phyloP scores from a whole-genome alignment of 2,888 invertebrate species.

The Cantharis nigra region DNA sequence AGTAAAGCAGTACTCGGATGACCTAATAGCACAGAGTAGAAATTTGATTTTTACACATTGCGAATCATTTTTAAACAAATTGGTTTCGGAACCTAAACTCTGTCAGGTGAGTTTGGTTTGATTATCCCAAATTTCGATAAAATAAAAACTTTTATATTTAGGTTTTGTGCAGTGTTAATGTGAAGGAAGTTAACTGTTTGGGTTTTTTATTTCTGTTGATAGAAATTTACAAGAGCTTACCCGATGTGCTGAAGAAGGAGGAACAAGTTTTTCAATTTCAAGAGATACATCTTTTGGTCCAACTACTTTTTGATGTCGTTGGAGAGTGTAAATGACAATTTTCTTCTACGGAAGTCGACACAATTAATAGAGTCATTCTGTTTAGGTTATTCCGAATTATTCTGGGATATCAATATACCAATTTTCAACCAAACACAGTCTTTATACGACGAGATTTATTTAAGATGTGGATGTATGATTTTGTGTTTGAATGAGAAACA shows the following conservation, averaged over 20 bases:
- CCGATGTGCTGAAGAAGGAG: background rate
- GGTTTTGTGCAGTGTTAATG: background rate
- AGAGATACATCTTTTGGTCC: background rate
- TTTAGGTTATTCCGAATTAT: conserved; percentile 11
- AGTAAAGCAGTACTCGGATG: conserved; percentile 20
- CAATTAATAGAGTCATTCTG: background rate
- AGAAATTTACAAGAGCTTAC: background rate
- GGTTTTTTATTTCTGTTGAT: conserved; percentile 7
- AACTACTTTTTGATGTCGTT: background rate
- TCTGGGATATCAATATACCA: conserved; percentile 3
- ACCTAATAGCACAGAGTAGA: conserved; percentile 33
- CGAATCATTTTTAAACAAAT: conserved; percentile 19
- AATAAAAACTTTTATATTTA: conserved; percentile 1
- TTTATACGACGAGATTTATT: conserved; percentile 36
- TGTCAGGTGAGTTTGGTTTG: conserved; percentile 21
- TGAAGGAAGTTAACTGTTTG: background rate
- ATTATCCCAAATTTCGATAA: background rate
- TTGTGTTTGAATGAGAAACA: conserved; percentile 30
- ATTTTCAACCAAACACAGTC: background rate
- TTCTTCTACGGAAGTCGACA: background rate
- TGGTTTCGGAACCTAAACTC: conserved; percentile 21
- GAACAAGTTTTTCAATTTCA: background rate
- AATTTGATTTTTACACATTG: conserved; percentile 27
- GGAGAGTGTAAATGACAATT: background rate
- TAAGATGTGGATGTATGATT: conserved; percentile 35